These are phyloP conservation scores for Leptopterna dolabrata DNA, from an alignment of 2,888 invertebrate genomes.

Conservation along the genomic window DNA sequence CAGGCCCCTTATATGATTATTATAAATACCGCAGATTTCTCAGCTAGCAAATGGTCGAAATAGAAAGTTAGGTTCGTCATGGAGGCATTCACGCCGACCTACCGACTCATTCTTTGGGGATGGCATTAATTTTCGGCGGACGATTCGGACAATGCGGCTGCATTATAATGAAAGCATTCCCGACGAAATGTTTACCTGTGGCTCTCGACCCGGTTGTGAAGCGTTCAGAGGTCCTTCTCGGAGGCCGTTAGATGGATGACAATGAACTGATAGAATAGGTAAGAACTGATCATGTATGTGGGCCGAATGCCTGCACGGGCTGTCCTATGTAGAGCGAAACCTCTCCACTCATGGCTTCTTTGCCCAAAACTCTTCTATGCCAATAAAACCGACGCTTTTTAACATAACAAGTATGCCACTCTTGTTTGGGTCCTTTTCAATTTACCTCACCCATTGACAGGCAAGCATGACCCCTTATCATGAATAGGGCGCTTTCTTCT, in stretches of 20 bases:
- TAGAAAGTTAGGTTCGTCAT: neutral
- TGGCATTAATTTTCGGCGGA: neutral
- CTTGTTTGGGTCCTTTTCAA: constrained; percentile 39
- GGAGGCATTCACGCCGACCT: neutral
- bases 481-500: constrained; percentile 46
- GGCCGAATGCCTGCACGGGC: constrained; percentile 37
- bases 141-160: neutral
- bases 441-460: constrained; percentile 15
- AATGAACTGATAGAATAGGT: constrained; percentile 49
- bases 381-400: constrained; percentile 34
- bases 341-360: neutral
- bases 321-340: constrained; percentile 26
- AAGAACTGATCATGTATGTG: constrained; percentile 50
- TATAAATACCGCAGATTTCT: too few species aligned
- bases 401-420: constrained; percentile 24
- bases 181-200: constrained; percentile 20
- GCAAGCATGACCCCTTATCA: constrained; percentile 13
- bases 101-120: neutral
- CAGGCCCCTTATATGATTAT: too few species aligned
- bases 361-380: neutral
- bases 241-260: constrained; percentile 46
- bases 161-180: constrained; percentile 12
- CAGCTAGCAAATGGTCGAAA: too few species aligned
- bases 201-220: neutral
- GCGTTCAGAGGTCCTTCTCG: neutral